These are phyloP conservation scores for Hiodon tergisus DNA, from an alignment of 2,113 vertebrate genomes.

Conservation along the genomic window DNA sequence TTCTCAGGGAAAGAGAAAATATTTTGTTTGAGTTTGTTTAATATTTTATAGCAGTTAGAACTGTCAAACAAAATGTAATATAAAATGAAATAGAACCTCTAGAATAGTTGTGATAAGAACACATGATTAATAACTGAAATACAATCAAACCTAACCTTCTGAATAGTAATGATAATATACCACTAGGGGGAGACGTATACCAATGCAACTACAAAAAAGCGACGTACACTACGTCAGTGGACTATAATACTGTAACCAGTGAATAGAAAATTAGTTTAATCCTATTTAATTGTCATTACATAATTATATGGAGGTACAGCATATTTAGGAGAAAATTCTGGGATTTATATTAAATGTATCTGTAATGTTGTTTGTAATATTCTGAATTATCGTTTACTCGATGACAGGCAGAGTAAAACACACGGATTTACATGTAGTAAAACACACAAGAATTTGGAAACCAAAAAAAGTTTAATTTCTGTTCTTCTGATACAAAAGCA, in stretches of 20 bases:
- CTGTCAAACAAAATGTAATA: too few species aligned
- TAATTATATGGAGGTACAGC: too few species aligned
- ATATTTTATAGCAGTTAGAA: too few species aligned
- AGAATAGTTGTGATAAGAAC: too few species aligned
- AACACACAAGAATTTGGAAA: conserved; percentile 37
- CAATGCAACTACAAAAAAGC: neutral
- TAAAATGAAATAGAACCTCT: too few species aligned
- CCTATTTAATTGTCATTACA: neutral
- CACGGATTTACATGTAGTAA: neutral
- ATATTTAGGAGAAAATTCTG: neutral
- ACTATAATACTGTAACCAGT: neutral
- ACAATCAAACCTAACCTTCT: too few species aligned
- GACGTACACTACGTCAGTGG: neutral
- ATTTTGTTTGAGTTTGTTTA: too few species aligned
- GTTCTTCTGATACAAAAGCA: conserved; percentile 68
- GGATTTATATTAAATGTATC: neutral
- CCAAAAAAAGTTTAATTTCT: conserved; percentile 55
- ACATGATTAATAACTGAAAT: too few species aligned
- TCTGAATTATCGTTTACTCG: neutral
- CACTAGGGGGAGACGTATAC: conserved; percentile 6
- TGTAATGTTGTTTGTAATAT: neutral
- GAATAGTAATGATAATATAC: neutral
- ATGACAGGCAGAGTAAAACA: neutral
- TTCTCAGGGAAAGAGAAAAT: too few species aligned
- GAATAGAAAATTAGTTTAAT: neutral